Conservation (phyloP, 2,888 invertebrate species). For the Tachina grossa region DNA sequence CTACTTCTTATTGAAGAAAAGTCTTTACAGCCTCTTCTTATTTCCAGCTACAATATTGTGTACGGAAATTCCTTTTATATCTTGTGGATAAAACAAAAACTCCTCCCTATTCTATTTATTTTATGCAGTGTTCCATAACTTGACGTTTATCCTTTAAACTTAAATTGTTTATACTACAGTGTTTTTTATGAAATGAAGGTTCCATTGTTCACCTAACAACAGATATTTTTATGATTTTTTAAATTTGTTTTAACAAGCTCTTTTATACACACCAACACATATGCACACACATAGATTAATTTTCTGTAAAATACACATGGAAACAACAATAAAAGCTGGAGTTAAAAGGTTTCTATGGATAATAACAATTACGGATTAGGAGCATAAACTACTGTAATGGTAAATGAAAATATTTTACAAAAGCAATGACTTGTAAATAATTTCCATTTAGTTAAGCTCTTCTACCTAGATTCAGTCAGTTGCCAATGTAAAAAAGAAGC, state of each 20-base stretch:
- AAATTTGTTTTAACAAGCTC: slow-evolving; percentile 2
- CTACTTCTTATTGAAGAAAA: neutral
- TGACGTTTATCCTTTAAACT: slow-evolving; percentile 18
- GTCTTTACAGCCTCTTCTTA: neutral
- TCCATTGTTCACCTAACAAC: slow-evolving; percentile 42
- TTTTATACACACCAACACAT: neutral
- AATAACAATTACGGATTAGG: slow-evolving; percentile 69
- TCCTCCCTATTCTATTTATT: neutral
- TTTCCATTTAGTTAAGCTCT: slow-evolving; percentile 55
- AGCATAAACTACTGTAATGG: slow-evolving; percentile 60
- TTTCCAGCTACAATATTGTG: neutral
- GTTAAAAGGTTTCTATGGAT: slow-evolving; percentile 64
- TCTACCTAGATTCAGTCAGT: slow-evolving; percentile 21
- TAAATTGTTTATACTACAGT: slow-evolving; percentile 35
- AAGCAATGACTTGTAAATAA: slow-evolving; percentile 69
- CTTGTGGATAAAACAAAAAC: slow-evolving; percentile 13
- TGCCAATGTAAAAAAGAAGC: neutral
- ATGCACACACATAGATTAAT: neutral
- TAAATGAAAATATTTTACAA: slow-evolving; percentile 64
- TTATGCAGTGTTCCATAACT: neutral
- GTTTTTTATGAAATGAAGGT: slow-evolving; percentile 34
- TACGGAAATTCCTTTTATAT: slow-evolving; percentile 3
- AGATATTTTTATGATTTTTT: slow-evolving; percentile 23
- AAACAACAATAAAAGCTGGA: slow-evolving; percentile 17
- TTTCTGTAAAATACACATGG: neutral